phyloP scores from a whole-genome alignment of 2,888 invertebrate genomes.

The Malacosoma neustria region DNA sequence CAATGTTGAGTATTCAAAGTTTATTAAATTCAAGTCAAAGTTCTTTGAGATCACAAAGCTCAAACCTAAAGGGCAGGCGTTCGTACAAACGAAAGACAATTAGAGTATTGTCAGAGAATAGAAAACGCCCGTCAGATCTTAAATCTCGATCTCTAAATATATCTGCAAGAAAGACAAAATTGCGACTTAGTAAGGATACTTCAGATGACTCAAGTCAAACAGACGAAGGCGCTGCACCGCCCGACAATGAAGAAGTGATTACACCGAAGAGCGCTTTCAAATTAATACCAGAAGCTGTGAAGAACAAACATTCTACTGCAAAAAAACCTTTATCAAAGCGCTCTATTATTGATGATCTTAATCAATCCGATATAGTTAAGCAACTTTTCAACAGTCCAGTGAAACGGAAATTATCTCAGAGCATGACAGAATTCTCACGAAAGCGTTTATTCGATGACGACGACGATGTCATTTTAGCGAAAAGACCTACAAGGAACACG shows the following conservation, averaged over 20 bases:
- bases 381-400: slow-evolving; percentile 64
- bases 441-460: slow-evolving; percentile 38
- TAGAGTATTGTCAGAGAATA: slow-evolving; percentile 22
- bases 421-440: slow-evolving; percentile 57
- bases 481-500: slow-evolving; percentile 27
- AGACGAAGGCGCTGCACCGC: slow-evolving; percentile 14
- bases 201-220: slow-evolving; percentile 20
- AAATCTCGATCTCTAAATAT: slow-evolving; percentile 31
- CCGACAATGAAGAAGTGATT: slow-evolving; percentile 28
- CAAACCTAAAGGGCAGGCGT: slow-evolving; percentile 12
- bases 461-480: slow-evolving; percentile 16
- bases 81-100: slow-evolving; percentile 33
- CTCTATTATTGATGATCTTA: slow-evolving; percentile 55
- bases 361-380: slow-evolving; percentile 55
- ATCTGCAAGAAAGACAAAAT: slow-evolving; percentile 16
- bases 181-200: slow-evolving; percentile 24
- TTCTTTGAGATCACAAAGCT: slow-evolving; percentile 16
- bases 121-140: slow-evolving; percentile 13
- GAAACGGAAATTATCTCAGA: slow-evolving; percentile 62
- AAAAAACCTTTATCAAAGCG: slow-evolving; percentile 65
- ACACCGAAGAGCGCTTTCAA: slow-evolving; percentile 54
- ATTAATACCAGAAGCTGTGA: slow-evolving; percentile 46
- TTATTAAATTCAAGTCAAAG: slow-evolving; percentile 38
- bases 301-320: slow-evolving; percentile 62
- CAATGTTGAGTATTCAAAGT: slow-evolving; percentile 46